phyloP scores from a whole-genome alignment of 2,797 vertebrate genomes.

The Rhabdophis nuchalis region DNA sequence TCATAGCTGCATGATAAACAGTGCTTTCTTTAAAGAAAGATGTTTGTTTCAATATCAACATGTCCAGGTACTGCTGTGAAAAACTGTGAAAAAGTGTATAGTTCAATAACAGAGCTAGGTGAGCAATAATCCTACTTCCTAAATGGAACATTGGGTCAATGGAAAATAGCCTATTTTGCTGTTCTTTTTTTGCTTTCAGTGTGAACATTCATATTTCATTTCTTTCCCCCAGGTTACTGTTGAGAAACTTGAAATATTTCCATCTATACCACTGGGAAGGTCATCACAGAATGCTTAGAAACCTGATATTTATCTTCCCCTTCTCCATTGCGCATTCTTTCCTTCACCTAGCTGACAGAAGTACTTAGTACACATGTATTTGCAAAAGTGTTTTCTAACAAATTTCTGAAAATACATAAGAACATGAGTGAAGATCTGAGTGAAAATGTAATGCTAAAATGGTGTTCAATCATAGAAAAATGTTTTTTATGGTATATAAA shows the following conservation, averaged over 20 bases:
- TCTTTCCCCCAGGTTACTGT: background rate
- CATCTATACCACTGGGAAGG: background rate
- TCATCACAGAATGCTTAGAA: background rate
- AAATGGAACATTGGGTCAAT: background rate
- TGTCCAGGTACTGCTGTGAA: background rate
- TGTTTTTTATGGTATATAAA: background rate
- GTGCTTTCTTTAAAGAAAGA: background rate
- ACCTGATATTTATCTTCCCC: background rate
- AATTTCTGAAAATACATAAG: background rate
- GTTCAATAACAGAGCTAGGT: background rate
- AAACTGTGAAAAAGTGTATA: background rate
- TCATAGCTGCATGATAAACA: background rate
- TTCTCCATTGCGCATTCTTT: background rate
- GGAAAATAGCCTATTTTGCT: background rate
- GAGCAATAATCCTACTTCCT: background rate
- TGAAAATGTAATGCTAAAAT: background rate
- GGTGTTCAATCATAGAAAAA: background rate
- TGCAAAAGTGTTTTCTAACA: background rate
- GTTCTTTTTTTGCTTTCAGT: no score
- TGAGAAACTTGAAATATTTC: background rate
- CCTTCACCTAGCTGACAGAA: background rate
- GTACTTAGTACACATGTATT: background rate
- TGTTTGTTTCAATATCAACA: background rate
- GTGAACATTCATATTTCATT: background rate
- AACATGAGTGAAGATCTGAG: background rate